Evolutionary conservation across 2,113 vertebrate species (phyloP), one percentile per base, ranked within the genome.

Genomic region (Pheucticus melanocephalus): DNA sequence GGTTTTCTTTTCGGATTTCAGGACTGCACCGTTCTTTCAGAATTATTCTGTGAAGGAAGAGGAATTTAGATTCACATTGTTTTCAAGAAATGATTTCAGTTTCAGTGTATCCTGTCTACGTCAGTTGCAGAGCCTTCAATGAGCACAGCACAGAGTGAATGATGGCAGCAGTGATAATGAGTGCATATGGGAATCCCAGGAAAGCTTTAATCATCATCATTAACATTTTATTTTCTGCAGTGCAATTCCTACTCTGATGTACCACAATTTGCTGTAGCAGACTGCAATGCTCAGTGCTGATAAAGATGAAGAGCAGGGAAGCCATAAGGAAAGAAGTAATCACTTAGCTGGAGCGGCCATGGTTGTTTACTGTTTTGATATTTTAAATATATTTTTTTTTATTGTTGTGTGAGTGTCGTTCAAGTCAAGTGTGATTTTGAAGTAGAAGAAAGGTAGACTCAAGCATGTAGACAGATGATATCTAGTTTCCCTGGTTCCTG

Each of bases 181-280:
- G 37, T 40, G 7, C 68, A 78, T 45, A 63, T 22, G 56, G 79
- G 82, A 83, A 94, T 94, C 64, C 64, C 64, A 88, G 72, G 80
- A 90, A 96, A 88, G 86, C 64, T 37, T 94, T 57, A 54, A 92
- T 93, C 60, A 78, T 69, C 51, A 80, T 42, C 64, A 91, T 80
- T 90, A 95, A 93, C 71, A 45, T 92, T 83, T 92, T 66, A n/a
- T 86, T 95, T 94, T 95, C 82, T 91, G 51, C 61, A 70, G 18
- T 54, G 60, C 64, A 81, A 64, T 81, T 82, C 48, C 71, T 96
- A 28, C 47, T 86, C 42, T 0, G 0, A 39, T 37, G 64, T 66
- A 80, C 28, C 35, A 61, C 22, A 53, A 5, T 70, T 93, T 77
- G 50, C 71, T 82, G 35, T 59, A 77, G 35, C 20, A 78, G 64